These are phyloP conservation scores for Capromys pilorides DNA, from an alignment of 2,797 vertebrate species.

Conservation along the genomic window DNA sequence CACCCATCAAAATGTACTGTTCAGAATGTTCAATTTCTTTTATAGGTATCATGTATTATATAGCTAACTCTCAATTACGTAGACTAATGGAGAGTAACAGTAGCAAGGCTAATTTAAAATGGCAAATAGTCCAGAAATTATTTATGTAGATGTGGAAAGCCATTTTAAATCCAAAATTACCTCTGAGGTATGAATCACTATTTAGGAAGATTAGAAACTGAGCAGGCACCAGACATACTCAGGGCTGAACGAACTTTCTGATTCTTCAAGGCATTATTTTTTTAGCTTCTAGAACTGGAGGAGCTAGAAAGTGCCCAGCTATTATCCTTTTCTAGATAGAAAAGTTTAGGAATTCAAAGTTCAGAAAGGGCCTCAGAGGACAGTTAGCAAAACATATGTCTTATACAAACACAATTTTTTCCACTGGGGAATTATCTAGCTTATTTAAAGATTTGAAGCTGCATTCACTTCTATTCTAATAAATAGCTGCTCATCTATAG, in stretches of 20 bases:
- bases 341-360: constrained; percentile 42
- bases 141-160: constrained; percentile 71
- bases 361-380: background rate
- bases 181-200: constrained; percentile 59
- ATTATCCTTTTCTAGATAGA: constrained; percentile 22
- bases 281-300: background rate
- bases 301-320: background rate
- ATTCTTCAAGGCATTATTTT: constrained; percentile 40
- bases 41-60: constrained; percentile 61
- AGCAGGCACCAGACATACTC: background rate
- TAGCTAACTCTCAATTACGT: constrained; percentile 70
- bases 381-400: background rate
- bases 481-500: background rate
- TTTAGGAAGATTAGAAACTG: constrained; percentile 56
- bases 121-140: constrained; percentile 75
- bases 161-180: constrained; percentile 65
- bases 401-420: background rate
- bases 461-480: constrained; percentile 13
- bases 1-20: constrained; percentile 50
- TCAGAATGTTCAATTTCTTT: constrained; percentile 63
- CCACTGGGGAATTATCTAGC: background rate
- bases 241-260: background rate
- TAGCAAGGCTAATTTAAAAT: constrained; percentile 66
- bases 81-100: constrained; percentile 69
- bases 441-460: constrained; percentile 23